Conservation (phyloP, 1,140 invertebrate species). For the Mylabris phalerata region DNA sequence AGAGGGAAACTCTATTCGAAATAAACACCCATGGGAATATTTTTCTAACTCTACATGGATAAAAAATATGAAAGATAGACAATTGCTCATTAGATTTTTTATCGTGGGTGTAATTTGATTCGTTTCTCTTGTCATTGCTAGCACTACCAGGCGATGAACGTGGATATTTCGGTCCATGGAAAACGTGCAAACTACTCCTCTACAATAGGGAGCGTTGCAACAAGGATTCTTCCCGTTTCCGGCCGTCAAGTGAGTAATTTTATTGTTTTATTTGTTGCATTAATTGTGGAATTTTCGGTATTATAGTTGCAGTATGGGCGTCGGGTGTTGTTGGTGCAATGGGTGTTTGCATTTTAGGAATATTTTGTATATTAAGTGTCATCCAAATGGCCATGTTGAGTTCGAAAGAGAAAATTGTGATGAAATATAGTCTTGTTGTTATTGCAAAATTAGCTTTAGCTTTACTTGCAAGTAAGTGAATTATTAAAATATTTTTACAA, state of each 20-base stretch:
- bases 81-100: too few species aligned
- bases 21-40: too few species aligned
- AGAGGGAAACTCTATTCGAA: too few species aligned
- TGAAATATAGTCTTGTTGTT: conserved; percentile 66
- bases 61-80: too few species aligned
- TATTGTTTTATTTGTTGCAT: not conserved
- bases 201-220: conserved; percentile 78
- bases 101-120: too few species aligned
- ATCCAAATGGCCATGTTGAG: conserved; percentile 78
- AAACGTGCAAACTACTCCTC: conserved; percentile 69
- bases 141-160: conserved; percentile 56
- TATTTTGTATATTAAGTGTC: conserved; percentile 69
- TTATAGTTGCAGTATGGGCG: conserved; percentile 65
- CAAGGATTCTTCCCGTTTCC: conserved; percentile 66
- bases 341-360: conserved; percentile 60
- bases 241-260: conserved; percentile 54
- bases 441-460: conserved; percentile 69
- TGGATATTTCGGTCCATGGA: conserved; percentile 82
- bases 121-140: conserved; percentile 25
- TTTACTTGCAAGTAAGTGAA: conserved; percentile 64
- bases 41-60: too few species aligned
- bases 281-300: not conserved
- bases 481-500: not conserved
- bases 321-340: conserved; percentile 67
- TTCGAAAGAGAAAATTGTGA: conserved; percentile 68